Conservation (phyloP, 2,797 vertebrate species). For the Hylomyscus alleni region DNA sequence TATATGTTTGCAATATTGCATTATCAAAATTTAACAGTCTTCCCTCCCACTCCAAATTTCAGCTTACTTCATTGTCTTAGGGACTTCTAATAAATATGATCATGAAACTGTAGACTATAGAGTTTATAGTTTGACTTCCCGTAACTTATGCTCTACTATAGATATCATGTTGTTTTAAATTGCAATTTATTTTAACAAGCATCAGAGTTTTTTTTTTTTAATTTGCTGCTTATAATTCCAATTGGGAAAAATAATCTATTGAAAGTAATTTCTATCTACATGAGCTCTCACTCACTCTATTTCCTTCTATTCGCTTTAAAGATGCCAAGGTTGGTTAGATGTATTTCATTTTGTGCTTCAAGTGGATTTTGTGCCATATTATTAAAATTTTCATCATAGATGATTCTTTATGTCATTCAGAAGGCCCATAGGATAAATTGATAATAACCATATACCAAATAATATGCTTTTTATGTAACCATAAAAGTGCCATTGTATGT, state of each 20-base stretch:
- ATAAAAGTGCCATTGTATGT: background rate
- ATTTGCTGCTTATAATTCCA: background rate
- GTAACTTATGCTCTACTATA: background rate
- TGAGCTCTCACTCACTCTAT: background rate
- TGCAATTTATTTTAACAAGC: background rate
- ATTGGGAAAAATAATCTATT: background rate
- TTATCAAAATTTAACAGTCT: constrained; percentile 31
- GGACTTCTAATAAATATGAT: background rate
- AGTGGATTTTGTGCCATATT: constrained; percentile 22
- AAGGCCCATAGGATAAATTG: background rate
- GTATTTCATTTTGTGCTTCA: constrained; percentile 15
- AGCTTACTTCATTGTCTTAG: constrained; percentile 1
- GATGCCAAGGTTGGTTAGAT: background rate
- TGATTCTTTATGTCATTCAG: background rate
- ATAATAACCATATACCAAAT: background rate
- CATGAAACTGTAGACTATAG: background rate
- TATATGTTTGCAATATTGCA: background rate
- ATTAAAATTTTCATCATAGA: background rate
- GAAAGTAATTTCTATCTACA: background rate
- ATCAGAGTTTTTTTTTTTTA: background rate
- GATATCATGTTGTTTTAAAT: constrained; percentile 25
- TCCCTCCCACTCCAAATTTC: background rate
- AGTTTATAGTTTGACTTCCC: constrained; percentile 1
- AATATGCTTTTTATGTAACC: background rate
- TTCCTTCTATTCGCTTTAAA: constrained; percentile 27